Conservation (phyloP, 2,888 invertebrate species). For the Pelosia muscerda region DNA sequence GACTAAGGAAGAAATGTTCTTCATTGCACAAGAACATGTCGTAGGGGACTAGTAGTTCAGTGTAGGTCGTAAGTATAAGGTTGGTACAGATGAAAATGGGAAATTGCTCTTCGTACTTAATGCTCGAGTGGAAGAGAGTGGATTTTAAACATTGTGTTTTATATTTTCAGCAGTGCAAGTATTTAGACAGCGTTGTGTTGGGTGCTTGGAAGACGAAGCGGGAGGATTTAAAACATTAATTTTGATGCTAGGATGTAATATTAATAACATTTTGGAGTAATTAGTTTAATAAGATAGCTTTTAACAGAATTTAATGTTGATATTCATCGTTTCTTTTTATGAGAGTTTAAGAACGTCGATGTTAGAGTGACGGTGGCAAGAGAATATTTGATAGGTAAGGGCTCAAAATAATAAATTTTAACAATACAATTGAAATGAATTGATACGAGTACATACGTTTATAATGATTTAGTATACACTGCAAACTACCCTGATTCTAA, state of each 20-base stretch:
- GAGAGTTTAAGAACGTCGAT: not conserved
- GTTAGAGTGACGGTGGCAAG: not conserved
- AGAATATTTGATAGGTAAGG: no score
- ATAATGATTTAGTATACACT: no score
- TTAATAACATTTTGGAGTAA: not conserved
- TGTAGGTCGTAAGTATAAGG: slow-evolving; percentile 54
- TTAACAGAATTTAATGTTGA: no score
- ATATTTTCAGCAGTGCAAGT: slow-evolving; percentile 51
- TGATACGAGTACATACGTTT: no score
- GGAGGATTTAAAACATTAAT: not conserved
- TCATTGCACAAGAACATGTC: slow-evolving; percentile 20
- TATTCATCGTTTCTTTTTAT: no score
- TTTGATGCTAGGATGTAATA: not conserved
- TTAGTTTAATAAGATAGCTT: no score
- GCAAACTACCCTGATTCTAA: no score
- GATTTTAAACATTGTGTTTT: slow-evolving; percentile 74
- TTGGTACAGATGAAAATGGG: slow-evolving; percentile 69
- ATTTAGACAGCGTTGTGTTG: slow-evolving; percentile 39
- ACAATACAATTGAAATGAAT: no score
- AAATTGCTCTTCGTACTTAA: slow-evolving; percentile 73
- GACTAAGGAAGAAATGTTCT: not conserved
- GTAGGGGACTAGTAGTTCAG: slow-evolving; percentile 58
- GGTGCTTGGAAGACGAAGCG: slow-evolving; percentile 4
- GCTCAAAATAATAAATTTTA: no score
- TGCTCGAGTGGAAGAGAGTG: slow-evolving; percentile 58